Base-by-base conservation (phyloP, 2,888 invertebrate species). In the Sycophila texana region DNA sequence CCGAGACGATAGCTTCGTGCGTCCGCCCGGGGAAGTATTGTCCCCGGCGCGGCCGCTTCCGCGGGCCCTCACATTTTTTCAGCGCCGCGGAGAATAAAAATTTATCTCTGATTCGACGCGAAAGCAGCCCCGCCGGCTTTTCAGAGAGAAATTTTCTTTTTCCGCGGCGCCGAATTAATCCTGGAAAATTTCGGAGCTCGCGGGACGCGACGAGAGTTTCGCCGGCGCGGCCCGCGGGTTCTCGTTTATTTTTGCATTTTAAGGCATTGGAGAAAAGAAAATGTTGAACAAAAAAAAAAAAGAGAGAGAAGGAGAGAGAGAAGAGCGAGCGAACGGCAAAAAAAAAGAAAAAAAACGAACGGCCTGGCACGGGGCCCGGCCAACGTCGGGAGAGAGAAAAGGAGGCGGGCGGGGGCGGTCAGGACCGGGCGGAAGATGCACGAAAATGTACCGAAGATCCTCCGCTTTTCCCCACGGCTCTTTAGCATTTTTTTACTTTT, bases 191-290 rank as follows among this genome's bases (percentile, higher is more conserved):
- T 74, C 57, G 18, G 60, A 20, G 66, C 18, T 7, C 4, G 20
- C 77, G 80, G 58, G 79, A 76, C 81, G 83, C 83, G 84, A 83
- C 85, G 84, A 70, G 73, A 80, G 60, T 83, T 84, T 75, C 49
- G 55, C 77, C 65, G 65, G 51, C 80, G 80, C 74, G 81, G 83
- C 84, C 86, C 73, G 51, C 74, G 68, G 39, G 77, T 63, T 66
- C 80, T 88, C 88, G 88, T 88, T 88, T 88, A 88, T 88, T 88
- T 88, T 88, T 88, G 88, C 88, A 88, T 88, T 88, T 88, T 88
- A 88, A 88, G 88, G 88, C 87, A 88, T 88, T 85, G 88, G 88
- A 88, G 88, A 87, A 88, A 88, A 88, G 88, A 88, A 88, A 88
- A 88, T 88, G 88, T 88, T 87, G 84, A 88, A 39, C 39, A 39